Percentiles rank a stretch among this genome's conserved stretches.
phyloP scores from a whole-genome alignment of 1,140 invertebrate species.

The Semibalanus balanoides region DNA sequence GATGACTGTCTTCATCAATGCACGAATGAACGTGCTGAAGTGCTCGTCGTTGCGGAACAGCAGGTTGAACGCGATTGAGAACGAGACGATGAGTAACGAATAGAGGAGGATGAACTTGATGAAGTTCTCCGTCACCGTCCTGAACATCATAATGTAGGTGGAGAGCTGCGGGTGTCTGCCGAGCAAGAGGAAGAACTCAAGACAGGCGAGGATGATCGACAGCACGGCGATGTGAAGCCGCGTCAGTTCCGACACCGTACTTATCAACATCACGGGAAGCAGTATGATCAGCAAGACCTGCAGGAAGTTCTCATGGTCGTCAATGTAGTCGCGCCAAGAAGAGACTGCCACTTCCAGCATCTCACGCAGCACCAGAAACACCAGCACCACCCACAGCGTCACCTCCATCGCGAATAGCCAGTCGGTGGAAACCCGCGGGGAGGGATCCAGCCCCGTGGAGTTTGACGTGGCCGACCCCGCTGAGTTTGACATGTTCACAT shows the following conservation, averaged over 20 bases:
- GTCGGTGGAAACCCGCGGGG: conserved; percentile 1
- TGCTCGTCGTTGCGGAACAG: conserved; percentile 22
- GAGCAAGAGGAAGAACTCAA: conserved; percentile 55
- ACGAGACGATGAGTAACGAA: conserved; percentile 23
- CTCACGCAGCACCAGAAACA: conserved; percentile 13
- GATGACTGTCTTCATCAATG: conserved; percentile 22
- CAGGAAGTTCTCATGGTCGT: conserved; percentile 18
- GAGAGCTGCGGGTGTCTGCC: conserved; percentile 55
- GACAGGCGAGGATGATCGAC: conserved; percentile 52
- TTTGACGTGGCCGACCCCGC: too few species aligned
- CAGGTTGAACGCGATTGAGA: conserved; percentile 25
- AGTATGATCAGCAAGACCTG: conserved; percentile 39
- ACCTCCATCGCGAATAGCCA: conserved; percentile 16
- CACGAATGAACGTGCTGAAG: conserved; percentile 18
- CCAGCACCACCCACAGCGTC: conserved; percentile 5
- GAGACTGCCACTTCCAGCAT: conserved; percentile 16
- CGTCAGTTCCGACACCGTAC: conserved; percentile 35
- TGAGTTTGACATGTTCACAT: too few species aligned
- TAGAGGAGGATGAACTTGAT: conserved; percentile 23
- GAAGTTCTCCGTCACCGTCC: conserved; percentile 23
- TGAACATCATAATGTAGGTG: conserved; percentile 30
- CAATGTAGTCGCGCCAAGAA: conserved; percentile 17
- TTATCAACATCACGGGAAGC: conserved; percentile 38
- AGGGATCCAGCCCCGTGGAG: neutral
- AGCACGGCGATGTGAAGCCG: conserved; percentile 41